Evolutionary conservation across 1,140 invertebrate genomes (phyloP).

Genomic region (Cyclargus thomasi): DNA sequence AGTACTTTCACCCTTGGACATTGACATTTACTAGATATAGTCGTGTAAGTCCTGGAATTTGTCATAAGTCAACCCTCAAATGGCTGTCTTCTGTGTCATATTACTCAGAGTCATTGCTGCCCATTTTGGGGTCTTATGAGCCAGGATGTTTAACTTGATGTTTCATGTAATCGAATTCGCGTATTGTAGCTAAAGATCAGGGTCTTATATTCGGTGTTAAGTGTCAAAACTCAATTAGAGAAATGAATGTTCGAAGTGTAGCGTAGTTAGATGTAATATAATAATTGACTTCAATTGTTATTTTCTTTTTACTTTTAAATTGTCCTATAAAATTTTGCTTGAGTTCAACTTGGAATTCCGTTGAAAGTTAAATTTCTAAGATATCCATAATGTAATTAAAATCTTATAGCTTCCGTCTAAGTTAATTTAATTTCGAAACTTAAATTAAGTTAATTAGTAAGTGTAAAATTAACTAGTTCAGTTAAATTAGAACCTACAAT

Average conservation of each 20-base stretch:
- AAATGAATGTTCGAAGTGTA: constrained; percentile 31
- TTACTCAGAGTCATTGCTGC: too few species aligned
- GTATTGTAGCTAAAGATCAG: constrained; percentile 52
- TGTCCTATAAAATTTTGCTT: neutral
- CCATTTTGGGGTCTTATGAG: neutral
- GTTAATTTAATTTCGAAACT: neutral
- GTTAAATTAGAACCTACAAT: constrained; percentile 1
- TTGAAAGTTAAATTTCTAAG: neutral
- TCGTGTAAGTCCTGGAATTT: neutral
- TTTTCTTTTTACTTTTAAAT: neutral
- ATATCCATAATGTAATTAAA: neutral
- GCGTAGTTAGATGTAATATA: neutral
- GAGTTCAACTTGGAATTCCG: neutral
- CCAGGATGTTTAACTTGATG: constrained; percentile 7
- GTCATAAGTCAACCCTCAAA: too few species aligned
- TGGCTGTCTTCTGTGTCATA: too few species aligned
- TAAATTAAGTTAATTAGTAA: neutral
- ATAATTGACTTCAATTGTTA: neutral
- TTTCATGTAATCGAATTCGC: constrained; percentile 5
- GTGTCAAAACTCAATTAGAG: constrained; percentile 46
- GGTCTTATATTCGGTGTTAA: constrained; percentile 53
- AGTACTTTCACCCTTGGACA: neutral
- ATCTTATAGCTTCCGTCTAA: neutral
- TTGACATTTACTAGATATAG: neutral
- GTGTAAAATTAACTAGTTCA: neutral